Conservation (phyloP, 2,113 vertebrate genomes). For the Sakesphorus luctuosus region DNA sequence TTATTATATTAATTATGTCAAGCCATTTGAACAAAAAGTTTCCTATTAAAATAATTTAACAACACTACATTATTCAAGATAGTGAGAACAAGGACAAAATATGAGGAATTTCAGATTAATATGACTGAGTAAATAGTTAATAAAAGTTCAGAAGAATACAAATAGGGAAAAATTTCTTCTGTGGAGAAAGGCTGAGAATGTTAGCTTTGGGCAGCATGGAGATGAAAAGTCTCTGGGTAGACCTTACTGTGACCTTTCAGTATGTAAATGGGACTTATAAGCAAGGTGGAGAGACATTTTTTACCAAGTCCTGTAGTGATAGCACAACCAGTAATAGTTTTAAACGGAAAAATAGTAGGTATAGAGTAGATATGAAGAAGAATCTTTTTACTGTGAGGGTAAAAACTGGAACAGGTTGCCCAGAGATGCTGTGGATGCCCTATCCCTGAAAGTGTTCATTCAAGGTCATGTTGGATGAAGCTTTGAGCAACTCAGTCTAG, state of each 20-base stretch:
- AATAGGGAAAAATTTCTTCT: not conserved
- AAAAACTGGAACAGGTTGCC: not conserved
- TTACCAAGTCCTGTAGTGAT: not conserved
- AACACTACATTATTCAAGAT: not conserved
- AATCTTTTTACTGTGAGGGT: not conserved
- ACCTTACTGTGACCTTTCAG: not conserved
- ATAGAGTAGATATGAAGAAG: not conserved
- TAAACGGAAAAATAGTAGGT: not conserved
- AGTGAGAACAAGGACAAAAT: not conserved
- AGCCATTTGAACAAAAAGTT: not conserved
- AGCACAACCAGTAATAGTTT: not conserved
- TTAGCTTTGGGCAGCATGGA: not conserved
- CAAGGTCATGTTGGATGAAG: not conserved
- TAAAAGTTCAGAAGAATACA: not conserved
- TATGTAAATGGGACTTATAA: not conserved
- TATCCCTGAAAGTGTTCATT: not conserved
- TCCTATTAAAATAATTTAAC: not conserved
- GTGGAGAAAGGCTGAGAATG: not conserved
- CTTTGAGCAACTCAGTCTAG: not conserved
- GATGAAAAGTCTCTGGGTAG: not conserved
- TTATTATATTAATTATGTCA: not conserved
- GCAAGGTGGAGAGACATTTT: not conserved
- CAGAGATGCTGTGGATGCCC: not conserved
- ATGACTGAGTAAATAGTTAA: not conserved
- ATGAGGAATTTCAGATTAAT: not conserved